Percentiles rank a stretch among this genome's conserved stretches.
Conservation (phyloP, 2,797 vertebrate genomes). For the Pangasius krempfi region DNA sequence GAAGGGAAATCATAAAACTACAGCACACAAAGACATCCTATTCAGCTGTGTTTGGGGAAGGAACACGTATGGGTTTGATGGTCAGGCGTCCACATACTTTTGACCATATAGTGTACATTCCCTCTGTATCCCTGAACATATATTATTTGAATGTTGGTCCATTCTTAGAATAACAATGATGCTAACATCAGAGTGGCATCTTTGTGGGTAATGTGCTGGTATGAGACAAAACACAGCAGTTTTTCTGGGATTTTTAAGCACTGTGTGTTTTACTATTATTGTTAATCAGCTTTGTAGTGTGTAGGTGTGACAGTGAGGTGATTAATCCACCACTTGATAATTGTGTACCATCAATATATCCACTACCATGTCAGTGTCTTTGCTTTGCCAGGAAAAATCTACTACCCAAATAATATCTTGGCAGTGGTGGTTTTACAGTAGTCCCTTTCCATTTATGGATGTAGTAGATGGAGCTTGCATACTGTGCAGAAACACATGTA, state of each 20-base stretch:
- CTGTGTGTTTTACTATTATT: not conserved
- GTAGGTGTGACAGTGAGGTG: not conserved
- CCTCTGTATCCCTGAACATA: not conserved
- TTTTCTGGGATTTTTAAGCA: not conserved
- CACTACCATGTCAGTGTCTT: not conserved
- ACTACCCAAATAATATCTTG: slow-evolving; percentile 10
- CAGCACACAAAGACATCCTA: too few species aligned
- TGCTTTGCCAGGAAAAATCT: slow-evolving; percentile 19
- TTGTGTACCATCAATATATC: not conserved
- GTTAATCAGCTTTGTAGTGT: not conserved
- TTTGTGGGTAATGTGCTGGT: not conserved
- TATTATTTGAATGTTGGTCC: not conserved
- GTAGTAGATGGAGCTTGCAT: not conserved
- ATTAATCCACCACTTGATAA: not conserved
- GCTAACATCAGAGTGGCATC: not conserved
- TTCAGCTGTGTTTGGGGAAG: not conserved
- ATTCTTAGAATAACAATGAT: not conserved
- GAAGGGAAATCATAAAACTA: too few species aligned
- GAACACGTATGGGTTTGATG: not conserved
- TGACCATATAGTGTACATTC: not conserved
- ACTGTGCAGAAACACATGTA: not conserved
- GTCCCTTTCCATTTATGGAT: slow-evolving; percentile 18
- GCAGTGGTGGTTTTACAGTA: not conserved
- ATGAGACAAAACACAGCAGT: not conserved
- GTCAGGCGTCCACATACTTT: not conserved